Conservation (phyloP, 2,113 vertebrate species). For the Pipra filicauda region DNA sequence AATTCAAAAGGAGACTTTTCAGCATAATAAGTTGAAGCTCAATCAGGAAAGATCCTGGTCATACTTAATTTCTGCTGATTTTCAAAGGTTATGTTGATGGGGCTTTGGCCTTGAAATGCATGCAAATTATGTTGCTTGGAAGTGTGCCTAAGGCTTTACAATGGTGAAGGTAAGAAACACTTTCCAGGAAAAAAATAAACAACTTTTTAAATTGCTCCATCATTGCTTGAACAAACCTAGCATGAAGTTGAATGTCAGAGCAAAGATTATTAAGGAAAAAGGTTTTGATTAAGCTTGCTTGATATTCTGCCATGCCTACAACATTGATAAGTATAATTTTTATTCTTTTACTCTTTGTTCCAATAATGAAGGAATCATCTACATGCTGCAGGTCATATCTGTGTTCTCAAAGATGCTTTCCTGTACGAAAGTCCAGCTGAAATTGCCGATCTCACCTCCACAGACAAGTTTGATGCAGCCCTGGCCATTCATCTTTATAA, state of each 20-base stretch:
- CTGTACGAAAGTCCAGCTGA: constrained; percentile 75
- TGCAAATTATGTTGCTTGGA: background rate
- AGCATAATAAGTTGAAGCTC: background rate
- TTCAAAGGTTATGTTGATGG: background rate
- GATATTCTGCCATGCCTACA: background rate
- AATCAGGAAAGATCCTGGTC: background rate
- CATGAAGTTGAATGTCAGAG: background rate
- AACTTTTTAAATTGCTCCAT: background rate
- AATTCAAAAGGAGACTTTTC: background rate
- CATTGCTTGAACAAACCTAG: background rate
- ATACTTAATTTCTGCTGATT: background rate
- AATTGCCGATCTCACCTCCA: constrained; percentile 69
- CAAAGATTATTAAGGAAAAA: background rate
- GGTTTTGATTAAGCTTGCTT: background rate
- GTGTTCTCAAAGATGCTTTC: constrained; percentile 81
- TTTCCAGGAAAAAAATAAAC: background rate
- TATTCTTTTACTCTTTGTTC: background rate
- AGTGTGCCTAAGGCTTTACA: background rate
- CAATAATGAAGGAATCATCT: constrained; percentile 79
- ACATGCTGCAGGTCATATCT: constrained; percentile 84
- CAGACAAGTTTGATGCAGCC: constrained; percentile 77
- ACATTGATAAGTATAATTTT: background rate
- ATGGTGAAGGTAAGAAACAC: background rate
- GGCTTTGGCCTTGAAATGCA: background rate
- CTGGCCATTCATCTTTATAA: constrained; percentile 91